Conservation (phyloP, 2,888 invertebrate species). For the Chirona hameri region DNA sequence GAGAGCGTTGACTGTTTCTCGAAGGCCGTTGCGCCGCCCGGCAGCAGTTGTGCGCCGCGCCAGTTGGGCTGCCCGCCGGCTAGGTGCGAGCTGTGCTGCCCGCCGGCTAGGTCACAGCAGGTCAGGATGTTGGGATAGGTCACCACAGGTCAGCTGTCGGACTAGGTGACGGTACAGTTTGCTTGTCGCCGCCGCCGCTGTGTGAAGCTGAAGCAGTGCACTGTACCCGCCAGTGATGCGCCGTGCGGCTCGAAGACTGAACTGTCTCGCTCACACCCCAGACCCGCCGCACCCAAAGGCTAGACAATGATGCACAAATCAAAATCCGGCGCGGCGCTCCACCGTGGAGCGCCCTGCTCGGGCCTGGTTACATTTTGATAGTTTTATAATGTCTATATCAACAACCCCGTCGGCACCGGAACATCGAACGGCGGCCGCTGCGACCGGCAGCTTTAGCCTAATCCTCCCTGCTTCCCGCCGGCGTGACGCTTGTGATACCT, state of each 20-base stretch:
- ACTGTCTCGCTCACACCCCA: too few relatives aligned
- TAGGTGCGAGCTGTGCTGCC: background rate
- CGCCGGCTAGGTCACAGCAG: too few relatives aligned
- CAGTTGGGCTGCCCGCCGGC: background rate
- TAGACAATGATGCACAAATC: background rate
- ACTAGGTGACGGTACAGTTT: background rate
- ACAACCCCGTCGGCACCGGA: background rate
- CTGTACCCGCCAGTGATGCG: too few relatives aligned
- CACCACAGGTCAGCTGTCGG: background rate
- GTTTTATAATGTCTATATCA: constrained; percentile 4
- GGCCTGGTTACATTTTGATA: constrained; percentile 26
- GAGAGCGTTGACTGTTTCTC: constrained; percentile 14
- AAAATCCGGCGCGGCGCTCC: background rate
- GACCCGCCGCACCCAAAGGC: too few relatives aligned
- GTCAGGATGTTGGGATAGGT: too few relatives aligned
- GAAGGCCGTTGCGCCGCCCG: background rate
- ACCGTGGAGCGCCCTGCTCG: background rate
- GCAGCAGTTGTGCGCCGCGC: too few relatives aligned
- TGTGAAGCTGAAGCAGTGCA: background rate
- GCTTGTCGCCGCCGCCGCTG: background rate
- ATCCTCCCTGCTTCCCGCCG: background rate
- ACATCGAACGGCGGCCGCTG: background rate
- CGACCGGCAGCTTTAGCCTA: background rate
- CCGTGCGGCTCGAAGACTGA: too few relatives aligned
- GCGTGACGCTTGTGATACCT: background rate